Percentiles rank a stretch among this genome's conserved stretches.
phyloP scores from a whole-genome alignment of 1,140 invertebrate species.

The Bombyx mori region ASM3026992v2 NC_085116.1:12549501-12550000 shows the following conservation, averaged over 20 bases:
- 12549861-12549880: too few relatives aligned
- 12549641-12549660: constrained; percentile 69
- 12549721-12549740: background rate
- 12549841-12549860: too few relatives aligned
- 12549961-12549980: background rate
- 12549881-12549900: too few relatives aligned
- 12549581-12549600: constrained; percentile 67
- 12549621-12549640: constrained; percentile 69
- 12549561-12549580: constrained; percentile 63
- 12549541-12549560: constrained; percentile 71
- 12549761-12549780: too few relatives aligned
- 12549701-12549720: constrained; percentile 22
- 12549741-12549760: too few relatives aligned
- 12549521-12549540: constrained; percentile 68
- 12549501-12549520: constrained; percentile 62
- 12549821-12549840: too few relatives aligned
- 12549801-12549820: too few relatives aligned
- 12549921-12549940: too few relatives aligned
- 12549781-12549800: too few relatives aligned
- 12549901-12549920: too few relatives aligned
- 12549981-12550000: background rate
- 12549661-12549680: constrained; percentile 54
- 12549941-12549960: background rate
- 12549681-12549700: constrained; percentile 54
- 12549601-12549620: constrained; percentile 70